These are phyloP conservation scores for Drosophila sp. DNA, from an alignment of 1,140 invertebrate genomes.

Conservation along the genomic window DNA sequence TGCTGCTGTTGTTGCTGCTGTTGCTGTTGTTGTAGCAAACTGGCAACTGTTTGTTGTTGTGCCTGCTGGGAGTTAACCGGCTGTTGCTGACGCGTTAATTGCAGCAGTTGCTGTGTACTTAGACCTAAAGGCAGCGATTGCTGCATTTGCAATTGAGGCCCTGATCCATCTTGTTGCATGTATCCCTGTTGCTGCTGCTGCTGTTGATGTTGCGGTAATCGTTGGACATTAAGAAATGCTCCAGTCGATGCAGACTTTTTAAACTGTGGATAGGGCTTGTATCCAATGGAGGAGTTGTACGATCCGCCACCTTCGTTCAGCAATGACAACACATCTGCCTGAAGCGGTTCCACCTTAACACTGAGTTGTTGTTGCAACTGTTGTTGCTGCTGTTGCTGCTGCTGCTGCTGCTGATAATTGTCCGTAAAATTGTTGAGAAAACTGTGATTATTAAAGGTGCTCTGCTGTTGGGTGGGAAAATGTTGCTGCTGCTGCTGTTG, in stretches of 20 bases:
- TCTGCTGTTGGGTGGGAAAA: slow-evolving; percentile 64
- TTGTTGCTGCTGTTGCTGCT: slow-evolving; percentile 52
- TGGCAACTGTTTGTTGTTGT: slow-evolving; percentile 44
- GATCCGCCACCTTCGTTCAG: slow-evolving; percentile 46
- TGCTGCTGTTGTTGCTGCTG: slow-evolving; percentile 59
- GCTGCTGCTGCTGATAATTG: slow-evolving; percentile 62
- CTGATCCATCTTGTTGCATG: slow-evolving; percentile 59
- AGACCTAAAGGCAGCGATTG: slow-evolving; percentile 67
- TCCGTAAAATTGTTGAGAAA: slow-evolving; percentile 59
- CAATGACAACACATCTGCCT: slow-evolving; percentile 60
- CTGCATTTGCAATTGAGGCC: slow-evolving; percentile 60
- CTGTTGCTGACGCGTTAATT: slow-evolving; percentile 63
- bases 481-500: slow-evolving; percentile 55
- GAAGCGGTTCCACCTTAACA: slow-evolving; percentile 71
- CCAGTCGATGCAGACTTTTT: slow-evolving; percentile 79
- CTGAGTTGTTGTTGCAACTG: slow-evolving; percentile 58
- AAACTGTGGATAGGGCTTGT: slow-evolving; percentile 80
- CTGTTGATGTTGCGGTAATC: slow-evolving; percentile 49
- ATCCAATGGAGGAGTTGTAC: slow-evolving; percentile 66
- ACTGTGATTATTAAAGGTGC: slow-evolving; percentile 49
- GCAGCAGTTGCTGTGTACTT: slow-evolving; percentile 64
- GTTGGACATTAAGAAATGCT: slow-evolving; percentile 73
- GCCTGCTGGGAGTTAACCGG: slow-evolving; percentile 9
- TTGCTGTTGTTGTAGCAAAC: slow-evolving; percentile 53
- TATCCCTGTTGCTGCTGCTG: slow-evolving; percentile 56